Base-by-base conservation (phyloP, 2,888 invertebrate genomes). In the Choristoneura rosaceana region DNA sequence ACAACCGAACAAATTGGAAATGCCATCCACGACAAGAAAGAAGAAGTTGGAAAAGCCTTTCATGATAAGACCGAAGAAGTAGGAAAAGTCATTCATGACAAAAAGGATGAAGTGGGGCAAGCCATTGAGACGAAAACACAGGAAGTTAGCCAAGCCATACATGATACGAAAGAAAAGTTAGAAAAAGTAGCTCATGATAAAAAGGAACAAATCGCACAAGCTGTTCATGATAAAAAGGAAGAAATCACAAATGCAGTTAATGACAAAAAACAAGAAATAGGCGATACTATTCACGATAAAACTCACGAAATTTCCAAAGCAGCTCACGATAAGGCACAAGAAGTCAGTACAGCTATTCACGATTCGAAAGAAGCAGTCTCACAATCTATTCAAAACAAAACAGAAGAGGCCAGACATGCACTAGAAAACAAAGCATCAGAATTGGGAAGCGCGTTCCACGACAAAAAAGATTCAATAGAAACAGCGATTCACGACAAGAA, bases 61-160 rank as follows among this genome's bases (percentile, higher is more conserved):
- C 70, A 79, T 45, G 76, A 79, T 15, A 78, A 75, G 41, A 77
- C 73, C 4, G 76, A 74, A 25, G 76, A 83, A 69, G 70, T 73
- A n/a, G 77, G 79, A 70, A 75, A 78, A 69, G 80, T 80, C 34
- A 76, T 84, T n/a, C 77, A 83, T 4, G 79, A 80, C n/a, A 86
- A 87, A 70, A 82, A 80, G 58, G 79, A 80, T 7, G 81, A 86
- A 77, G 76, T 80, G 0, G 83, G 85, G 75, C 81, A 86, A 71
- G 73, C 70, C 47, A 43, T 80, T 68, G 74, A 75, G 50, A 76
- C 75, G 59, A 77, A 76, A 75, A 75, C 76, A n/a, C 60, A 59
- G 5, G 74, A 76, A 25, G 50, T 75, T 3, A 45, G 43, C 41
- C 52, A 67, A 10, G 52, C 74, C 38, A 45, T 71, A 14, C 69